These are phyloP conservation scores for Dolomedes plantarius DNA, from an alignment of 2,888 invertebrate species.

Conservation along the genomic window DNA sequence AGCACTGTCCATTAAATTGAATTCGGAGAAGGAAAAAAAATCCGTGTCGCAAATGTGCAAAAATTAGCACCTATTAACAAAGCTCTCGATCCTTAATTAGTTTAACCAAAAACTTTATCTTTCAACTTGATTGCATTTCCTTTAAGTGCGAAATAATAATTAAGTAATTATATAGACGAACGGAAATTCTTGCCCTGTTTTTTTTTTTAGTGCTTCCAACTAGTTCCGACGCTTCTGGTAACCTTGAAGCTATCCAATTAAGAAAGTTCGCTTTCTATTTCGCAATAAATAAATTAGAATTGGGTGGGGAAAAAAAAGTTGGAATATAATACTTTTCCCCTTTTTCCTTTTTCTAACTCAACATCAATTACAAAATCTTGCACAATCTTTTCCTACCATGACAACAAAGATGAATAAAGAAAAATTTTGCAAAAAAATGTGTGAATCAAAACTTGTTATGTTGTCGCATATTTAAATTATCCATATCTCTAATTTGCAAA, in stretches of 20 bases:
- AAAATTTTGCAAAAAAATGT: background rate
- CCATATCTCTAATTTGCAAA: background rate
- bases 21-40: slow-evolving; percentile 12
- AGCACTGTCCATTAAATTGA: slow-evolving; percentile 32
- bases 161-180: slow-evolving; percentile 68
- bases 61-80: slow-evolving; percentile 62
- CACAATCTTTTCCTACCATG: background rate
- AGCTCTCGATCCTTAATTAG: slow-evolving; percentile 62
- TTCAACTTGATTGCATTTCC: slow-evolving; percentile 61
- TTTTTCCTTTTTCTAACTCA: background rate
- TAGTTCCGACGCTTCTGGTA: background rate
- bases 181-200: slow-evolving; percentile 16
- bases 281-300: slow-evolving; percentile 62
- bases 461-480: background rate
- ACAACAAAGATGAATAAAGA: slow-evolving; percentile 29
- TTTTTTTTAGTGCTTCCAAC: background rate
- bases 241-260: slow-evolving; percentile 65
- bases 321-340: background rate
- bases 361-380: slow-evolving; percentile 7
- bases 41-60: slow-evolving; percentile 42
- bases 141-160: slow-evolving; percentile 71
- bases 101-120: slow-evolving; percentile 71
- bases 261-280: slow-evolving; percentile 61
- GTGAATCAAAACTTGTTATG: background rate
- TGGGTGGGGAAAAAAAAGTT: slow-evolving; percentile 10